Percentiles rank a stretch among this genome's conserved stretches.
Evolutionary conservation across 2,113 vertebrate genomes (phyloP).

Genomic region (Dendrocopos noguchii): DNA sequence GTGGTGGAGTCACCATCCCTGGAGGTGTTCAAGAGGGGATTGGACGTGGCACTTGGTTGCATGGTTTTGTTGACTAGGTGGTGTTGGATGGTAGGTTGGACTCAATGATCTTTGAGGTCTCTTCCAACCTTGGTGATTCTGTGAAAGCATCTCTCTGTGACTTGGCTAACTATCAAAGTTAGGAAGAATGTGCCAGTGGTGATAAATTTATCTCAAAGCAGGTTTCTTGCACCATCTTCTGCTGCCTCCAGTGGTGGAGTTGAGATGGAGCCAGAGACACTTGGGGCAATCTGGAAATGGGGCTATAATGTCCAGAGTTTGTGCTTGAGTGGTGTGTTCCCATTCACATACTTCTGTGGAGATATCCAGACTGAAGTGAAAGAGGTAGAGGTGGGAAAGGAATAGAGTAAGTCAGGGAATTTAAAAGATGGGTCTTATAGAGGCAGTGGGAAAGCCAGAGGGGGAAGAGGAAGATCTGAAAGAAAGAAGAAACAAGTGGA

Average conservation of each 20-base stretch:
- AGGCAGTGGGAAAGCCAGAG: not conserved
- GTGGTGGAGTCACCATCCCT: too few species aligned
- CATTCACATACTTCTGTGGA: not conserved
- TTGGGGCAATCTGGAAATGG: not conserved
- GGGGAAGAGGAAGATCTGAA: not conserved
- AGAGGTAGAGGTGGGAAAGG: not conserved
- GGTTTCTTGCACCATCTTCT: not conserved
- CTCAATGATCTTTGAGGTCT: too few species aligned
- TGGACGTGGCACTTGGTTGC: too few species aligned
- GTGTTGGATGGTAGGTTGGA: too few species aligned
- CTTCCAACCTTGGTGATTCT: too few species aligned
- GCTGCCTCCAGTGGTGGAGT: not conserved
- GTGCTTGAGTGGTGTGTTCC: not conserved
- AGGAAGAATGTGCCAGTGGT: not conserved
- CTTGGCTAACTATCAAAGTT: fast-evolving
- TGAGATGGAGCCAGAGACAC: not conserved
- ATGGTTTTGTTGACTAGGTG: too few species aligned
- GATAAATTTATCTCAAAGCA: not conserved
- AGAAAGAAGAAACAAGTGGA: not conserved
- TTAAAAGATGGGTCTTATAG: not conserved
- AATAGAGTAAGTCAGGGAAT: not conserved
- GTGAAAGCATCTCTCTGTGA: not conserved
- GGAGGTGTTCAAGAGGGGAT: too few species aligned
- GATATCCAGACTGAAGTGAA: not conserved
- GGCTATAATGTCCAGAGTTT: not conserved